Evolutionary conservation across 2,797 vertebrate species (phyloP).

Genomic region (Rhinichthys osculus): DNA sequence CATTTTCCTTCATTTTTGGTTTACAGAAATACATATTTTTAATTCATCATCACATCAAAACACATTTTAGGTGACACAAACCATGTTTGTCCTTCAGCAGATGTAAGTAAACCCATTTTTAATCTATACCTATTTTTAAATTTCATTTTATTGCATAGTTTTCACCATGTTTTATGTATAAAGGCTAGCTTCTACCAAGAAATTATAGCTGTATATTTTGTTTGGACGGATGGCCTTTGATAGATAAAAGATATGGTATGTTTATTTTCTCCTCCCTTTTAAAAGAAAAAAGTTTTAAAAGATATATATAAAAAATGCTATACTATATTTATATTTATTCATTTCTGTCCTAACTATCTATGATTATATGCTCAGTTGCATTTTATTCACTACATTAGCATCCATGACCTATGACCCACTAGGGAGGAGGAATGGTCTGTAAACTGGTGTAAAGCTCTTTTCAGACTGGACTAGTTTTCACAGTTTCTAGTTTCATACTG

Average conservation of each 20-base stretch:
- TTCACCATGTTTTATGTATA: not conserved
- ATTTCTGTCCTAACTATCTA: not conserved
- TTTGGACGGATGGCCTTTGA: not conserved
- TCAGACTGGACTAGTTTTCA: conserved; percentile 19
- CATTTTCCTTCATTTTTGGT: not conserved
- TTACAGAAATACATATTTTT: not conserved
- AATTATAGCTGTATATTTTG: not conserved
- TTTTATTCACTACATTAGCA: not conserved
- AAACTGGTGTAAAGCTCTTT: not conserved
- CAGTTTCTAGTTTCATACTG: conserved; percentile 16
- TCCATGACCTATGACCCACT: not conserved
- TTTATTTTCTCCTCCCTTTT: not conserved
- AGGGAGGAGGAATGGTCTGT: not conserved
- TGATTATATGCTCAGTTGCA: not conserved
- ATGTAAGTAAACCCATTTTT: not conserved
- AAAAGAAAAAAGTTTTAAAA: not conserved
- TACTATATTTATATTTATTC: not conserved
- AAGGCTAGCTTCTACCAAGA: not conserved
- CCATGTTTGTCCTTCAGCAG: not conserved
- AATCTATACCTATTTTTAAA: too few species aligned
- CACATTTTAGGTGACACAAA: not conserved
- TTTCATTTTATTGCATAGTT: not conserved
- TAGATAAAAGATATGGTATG: not conserved
- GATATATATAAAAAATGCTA: not conserved
- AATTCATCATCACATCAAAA: not conserved